Conservation (phyloP, 2,797 vertebrate species). For the Cossypha dichroa region DNA sequence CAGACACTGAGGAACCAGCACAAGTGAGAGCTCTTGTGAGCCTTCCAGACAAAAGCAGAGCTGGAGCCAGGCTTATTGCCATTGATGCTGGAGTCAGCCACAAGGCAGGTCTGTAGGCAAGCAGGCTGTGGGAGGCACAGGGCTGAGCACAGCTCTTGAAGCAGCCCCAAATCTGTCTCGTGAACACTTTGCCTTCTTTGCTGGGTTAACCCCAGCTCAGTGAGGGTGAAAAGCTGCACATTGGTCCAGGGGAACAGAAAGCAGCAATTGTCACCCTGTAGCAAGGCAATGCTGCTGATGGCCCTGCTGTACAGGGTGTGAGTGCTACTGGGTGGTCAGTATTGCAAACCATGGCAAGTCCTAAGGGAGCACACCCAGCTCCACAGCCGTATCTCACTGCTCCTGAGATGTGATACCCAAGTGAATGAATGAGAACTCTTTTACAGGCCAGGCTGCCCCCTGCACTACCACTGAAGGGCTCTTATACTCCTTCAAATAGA, state of each 20-base stretch:
- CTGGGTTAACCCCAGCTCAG: fast-evolving
- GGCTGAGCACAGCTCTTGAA: not conserved
- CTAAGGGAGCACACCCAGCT: not conserved
- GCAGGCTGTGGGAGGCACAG: not conserved
- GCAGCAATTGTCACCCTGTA: fast-evolving
- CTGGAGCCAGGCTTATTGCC: not conserved
- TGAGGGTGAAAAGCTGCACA: not conserved
- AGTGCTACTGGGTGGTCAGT: not conserved
- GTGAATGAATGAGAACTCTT: not conserved
- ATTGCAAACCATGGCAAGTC: not conserved
- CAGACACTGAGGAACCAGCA: not conserved
- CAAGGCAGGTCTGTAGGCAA: not conserved
- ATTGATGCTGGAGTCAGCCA: fast-evolving
- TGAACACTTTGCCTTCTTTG: not conserved
- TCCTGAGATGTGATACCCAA: fast-evolving
- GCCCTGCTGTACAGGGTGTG: fast-evolving
- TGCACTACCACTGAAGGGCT: fast-evolving
- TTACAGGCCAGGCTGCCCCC: not conserved
- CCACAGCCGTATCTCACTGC: not conserved
- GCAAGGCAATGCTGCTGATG: not conserved
- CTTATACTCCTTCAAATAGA: not conserved
- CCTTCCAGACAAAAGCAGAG: not conserved
- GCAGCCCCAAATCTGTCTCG: not conserved
- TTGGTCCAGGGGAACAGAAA: not conserved
- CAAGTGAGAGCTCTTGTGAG: not conserved